Evolutionary conservation across 2,888 invertebrate genomes (phyloP).

Genomic region (Conus canariensis): DNA sequence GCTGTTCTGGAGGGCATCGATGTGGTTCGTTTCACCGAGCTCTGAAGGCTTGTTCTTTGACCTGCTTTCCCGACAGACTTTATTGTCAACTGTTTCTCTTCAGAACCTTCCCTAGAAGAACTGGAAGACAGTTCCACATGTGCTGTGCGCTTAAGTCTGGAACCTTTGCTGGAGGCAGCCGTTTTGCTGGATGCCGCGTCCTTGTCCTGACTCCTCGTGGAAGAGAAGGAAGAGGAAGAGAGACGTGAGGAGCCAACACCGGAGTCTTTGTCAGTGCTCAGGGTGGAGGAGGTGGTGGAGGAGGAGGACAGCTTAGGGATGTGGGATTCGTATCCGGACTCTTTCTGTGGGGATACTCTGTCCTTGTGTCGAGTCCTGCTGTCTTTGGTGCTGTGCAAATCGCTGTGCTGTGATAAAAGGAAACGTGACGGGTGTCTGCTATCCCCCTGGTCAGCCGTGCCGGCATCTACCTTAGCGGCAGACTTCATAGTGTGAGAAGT

Average conservation of each 20-base stretch:
- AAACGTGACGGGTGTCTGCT: background rate
- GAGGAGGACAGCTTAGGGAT: constrained; percentile 27
- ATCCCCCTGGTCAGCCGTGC: background rate
- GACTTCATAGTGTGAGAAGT: background rate
- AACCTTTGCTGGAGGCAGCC: background rate
- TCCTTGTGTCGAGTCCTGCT: background rate
- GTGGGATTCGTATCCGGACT: background rate
- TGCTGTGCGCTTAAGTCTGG: constrained; percentile 26
- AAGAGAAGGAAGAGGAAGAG: constrained; percentile 34
- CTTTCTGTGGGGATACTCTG: constrained; percentile 12
- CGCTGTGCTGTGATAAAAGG: background rate
- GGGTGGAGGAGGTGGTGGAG: constrained; percentile 30
- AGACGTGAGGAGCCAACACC: constrained; percentile 28
- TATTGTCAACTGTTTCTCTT: constrained; percentile 23
- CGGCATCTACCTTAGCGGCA: background rate
- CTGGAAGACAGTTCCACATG: constrained; percentile 36
- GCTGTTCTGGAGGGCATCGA: constrained; percentile 2
- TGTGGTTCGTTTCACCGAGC: constrained; percentile 14
- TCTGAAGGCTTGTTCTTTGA: background rate
- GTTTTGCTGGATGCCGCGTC: background rate
- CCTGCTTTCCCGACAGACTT: background rate
- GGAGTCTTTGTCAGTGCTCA: constrained; percentile 40
- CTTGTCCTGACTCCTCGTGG: constrained; percentile 28
- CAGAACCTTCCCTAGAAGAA: constrained; percentile 39
- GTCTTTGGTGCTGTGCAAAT: background rate